A percentile compares a stretch with the other conserved stretches of the same genome.
Conservation (phyloP, 2,113 vertebrate genomes). For the Salvelinus fontinalis region DNA sequence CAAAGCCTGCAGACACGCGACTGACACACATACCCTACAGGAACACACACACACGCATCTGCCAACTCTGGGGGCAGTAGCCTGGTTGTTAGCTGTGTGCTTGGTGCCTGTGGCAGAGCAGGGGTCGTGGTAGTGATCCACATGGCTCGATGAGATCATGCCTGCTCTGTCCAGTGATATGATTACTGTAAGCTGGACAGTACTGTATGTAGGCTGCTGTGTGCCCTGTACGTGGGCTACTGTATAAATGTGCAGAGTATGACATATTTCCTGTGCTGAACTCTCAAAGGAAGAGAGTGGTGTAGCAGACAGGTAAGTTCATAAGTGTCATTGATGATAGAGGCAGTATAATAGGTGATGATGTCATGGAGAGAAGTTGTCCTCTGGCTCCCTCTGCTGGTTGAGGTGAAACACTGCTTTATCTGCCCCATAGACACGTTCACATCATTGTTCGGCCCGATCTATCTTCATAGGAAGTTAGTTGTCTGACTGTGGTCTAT, state of each 20-base stretch:
- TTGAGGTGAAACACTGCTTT: constrained; percentile 1
- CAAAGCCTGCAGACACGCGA: not conserved
- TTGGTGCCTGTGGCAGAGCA: not conserved
- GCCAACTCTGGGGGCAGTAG: not conserved
- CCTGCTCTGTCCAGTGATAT: not conserved
- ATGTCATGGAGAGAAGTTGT: not conserved
- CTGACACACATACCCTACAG: not conserved
- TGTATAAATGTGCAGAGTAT: not conserved
- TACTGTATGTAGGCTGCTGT: not conserved
- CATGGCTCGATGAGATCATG: constrained; percentile 10
- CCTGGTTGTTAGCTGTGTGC: not conserved
- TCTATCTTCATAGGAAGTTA: no score
- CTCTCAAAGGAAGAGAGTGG: not conserved
- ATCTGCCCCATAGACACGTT: no score
- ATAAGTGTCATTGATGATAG: not conserved
- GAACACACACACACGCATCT: not conserved
- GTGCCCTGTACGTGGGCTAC: no score
- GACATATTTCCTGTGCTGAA: not conserved
- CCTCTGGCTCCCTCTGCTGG: constrained; percentile 12
- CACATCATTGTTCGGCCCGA: not conserved
- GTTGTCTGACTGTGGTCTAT: not conserved
- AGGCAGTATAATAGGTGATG: not conserved
- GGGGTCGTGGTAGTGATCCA: not conserved
- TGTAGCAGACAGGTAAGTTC: not conserved
- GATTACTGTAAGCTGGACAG: not conserved